Percentiles rank a stretch among this genome's conserved stretches.
Conservation (phyloP, 2,888 invertebrate genomes). For the Callyntrura sp. region DNA sequence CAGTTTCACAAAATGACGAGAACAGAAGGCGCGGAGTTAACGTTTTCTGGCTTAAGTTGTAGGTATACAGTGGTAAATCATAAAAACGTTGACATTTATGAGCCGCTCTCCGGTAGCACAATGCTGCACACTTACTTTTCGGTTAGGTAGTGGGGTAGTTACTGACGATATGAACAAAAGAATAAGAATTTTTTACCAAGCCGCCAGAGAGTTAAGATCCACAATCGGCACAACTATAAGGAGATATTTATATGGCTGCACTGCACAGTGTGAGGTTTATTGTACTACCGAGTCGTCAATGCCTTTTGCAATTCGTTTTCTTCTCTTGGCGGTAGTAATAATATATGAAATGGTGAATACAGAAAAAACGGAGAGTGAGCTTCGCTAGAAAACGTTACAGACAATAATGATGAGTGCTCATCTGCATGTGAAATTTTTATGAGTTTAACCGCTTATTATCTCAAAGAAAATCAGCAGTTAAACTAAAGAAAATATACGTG, state of each 20-base stretch:
- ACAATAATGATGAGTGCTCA: background rate
- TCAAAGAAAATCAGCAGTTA: constrained; percentile 27
- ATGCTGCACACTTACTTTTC: background rate
- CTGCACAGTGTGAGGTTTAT: background rate
- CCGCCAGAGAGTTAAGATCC: no score
- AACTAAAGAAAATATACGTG: background rate
- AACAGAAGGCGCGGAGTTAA: background rate
- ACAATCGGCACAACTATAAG: background rate
- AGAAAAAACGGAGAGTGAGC: background rate
- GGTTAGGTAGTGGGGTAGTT: no score
- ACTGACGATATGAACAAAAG: no score
- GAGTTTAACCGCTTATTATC: constrained; percentile 32
- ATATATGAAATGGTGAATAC: background rate
- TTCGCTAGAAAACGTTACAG: background rate
- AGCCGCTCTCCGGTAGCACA: constrained; percentile 54
- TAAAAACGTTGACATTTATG: constrained; percentile 58
- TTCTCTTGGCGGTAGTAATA: background rate
- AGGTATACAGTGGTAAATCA: constrained; percentile 63
- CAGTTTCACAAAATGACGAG: constrained; percentile 10
- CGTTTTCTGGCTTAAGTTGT: constrained; percentile 9
- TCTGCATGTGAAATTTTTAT: constrained; percentile 19
- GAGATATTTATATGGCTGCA: background rate
- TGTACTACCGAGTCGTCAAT: background rate
- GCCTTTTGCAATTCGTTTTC: no score
- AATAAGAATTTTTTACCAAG: background rate